phyloP scores from a whole-genome alignment of 2,888 invertebrate genomes.

The Strigamia transsilvanica region DNA sequence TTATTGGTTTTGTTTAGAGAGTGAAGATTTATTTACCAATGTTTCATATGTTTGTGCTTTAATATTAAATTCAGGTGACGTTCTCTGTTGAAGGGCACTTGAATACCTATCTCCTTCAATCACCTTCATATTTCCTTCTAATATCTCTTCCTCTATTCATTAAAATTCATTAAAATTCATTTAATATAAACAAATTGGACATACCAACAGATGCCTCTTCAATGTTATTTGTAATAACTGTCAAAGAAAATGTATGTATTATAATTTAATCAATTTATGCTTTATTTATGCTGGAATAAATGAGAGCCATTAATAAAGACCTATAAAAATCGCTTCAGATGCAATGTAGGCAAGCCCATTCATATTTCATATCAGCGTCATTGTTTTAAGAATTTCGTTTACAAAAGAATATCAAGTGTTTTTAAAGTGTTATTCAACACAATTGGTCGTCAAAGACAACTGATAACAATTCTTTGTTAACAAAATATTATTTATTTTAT shows the following conservation, averaged over 20 bases:
- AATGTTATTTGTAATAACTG: conserved; percentile 26
- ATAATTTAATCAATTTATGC: neutral
- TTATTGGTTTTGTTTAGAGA: neutral
- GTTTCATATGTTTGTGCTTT: conserved; percentile 78
- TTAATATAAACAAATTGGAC: neutral
- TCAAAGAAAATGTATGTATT: neutral
- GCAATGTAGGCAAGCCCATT: conserved; percentile 21
- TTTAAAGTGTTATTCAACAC: neutral
- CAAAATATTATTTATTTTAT: neutral
- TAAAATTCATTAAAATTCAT: neutral
- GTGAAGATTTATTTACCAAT: conserved; percentile 66
- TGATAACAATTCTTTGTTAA: neutral
- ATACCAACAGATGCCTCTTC: neutral
- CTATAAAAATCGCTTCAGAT: neutral
- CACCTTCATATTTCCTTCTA: conserved; percentile 79
- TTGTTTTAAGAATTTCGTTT: neutral
- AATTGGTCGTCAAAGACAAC: neutral
- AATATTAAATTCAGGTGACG: conserved; percentile 72
- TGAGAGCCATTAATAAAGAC: neutral
- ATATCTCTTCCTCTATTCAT: conserved; percentile 69
- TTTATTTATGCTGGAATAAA: neutral
- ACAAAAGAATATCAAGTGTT: neutral
- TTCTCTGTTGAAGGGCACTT: conserved; percentile 68
- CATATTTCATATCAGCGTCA: neutral
- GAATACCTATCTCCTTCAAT: conserved; percentile 77